These are phyloP conservation scores for Monoplex corrugatus DNA, from an alignment of 2,888 invertebrate genomes.

Conservation along the genomic window DNA sequence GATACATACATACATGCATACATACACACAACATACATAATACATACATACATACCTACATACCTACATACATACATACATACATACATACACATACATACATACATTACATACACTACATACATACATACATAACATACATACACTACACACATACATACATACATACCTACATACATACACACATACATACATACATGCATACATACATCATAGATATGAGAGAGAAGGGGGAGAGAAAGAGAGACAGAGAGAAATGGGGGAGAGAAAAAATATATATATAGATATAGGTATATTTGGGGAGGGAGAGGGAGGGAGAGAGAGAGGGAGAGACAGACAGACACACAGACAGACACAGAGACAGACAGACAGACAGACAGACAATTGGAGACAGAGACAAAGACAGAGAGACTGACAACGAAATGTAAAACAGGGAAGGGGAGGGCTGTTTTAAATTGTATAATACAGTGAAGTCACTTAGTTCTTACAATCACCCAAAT, in stretches of 20 bases:
- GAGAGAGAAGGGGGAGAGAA: no score
- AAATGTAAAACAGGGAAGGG: no score
- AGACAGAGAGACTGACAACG: background rate
- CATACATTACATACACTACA: background rate
- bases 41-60: no score
- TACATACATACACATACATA: background rate
- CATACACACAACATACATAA: no score
- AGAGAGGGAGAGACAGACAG: background rate
- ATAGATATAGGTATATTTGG: background rate
- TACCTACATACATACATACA: background rate
- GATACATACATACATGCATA: no score
- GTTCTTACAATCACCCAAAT: no score
- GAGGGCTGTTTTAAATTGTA: no score
- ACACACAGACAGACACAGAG: background rate
- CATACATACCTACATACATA: no score
- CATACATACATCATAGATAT: background rate
- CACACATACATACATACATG: background rate
- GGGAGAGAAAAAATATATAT: background rate
- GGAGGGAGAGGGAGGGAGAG: background rate
- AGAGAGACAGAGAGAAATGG: background rate
- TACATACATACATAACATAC: background rate
- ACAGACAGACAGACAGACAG: background rate
- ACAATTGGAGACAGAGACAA: background rate
- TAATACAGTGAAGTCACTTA: no score
- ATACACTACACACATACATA: background rate